A percentile compares a stretch with the other conserved stretches of the same genome.
These are phyloP conservation scores for Microchirus variegatus DNA, from an alignment of 2,797 vertebrate species.

Conservation along the genomic window DNA sequence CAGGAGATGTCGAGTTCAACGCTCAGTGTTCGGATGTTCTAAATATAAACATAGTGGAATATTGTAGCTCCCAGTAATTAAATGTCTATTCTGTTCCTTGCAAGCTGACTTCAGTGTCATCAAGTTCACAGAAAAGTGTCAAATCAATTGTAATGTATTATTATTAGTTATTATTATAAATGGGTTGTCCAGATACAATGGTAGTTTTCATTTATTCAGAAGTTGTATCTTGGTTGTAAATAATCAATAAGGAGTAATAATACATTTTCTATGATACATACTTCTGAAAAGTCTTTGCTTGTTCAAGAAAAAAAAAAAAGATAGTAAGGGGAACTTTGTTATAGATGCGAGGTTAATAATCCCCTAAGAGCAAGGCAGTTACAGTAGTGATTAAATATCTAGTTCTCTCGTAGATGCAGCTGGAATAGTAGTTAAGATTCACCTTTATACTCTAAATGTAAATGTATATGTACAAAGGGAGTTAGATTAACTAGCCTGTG, in stretches of 20 bases:
- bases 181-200: no score
- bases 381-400: slow-evolving; percentile 4
- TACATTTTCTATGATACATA: not conserved
- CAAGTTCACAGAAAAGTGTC: slow-evolving; percentile 5
- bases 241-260: not conserved
- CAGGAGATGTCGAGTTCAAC: slow-evolving; percentile 46
- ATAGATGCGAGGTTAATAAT: not conserved
- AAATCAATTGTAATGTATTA: not conserved
- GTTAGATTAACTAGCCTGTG: slow-evolving; percentile 25
- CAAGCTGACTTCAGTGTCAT: not conserved
- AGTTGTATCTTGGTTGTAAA: no score
- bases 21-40: no score
- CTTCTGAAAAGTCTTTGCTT: not conserved
- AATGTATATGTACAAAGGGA: slow-evolving; percentile 36
- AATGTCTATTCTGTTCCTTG: no score
- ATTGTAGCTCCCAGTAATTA: no score
- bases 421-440: slow-evolving; percentile 27
- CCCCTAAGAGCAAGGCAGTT: not conserved
- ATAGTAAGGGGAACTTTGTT: not conserved
- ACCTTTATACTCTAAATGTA: slow-evolving; percentile 45
- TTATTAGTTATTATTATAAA: no score
- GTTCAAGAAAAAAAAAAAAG: not conserved
- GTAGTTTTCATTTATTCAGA: no score
- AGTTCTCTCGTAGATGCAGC: slow-evolving; percentile 16
- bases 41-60: no score